These are phyloP conservation scores for Polyploca ridens DNA, from an alignment of 2,888 invertebrate species.

Conservation along the genomic window DNA sequence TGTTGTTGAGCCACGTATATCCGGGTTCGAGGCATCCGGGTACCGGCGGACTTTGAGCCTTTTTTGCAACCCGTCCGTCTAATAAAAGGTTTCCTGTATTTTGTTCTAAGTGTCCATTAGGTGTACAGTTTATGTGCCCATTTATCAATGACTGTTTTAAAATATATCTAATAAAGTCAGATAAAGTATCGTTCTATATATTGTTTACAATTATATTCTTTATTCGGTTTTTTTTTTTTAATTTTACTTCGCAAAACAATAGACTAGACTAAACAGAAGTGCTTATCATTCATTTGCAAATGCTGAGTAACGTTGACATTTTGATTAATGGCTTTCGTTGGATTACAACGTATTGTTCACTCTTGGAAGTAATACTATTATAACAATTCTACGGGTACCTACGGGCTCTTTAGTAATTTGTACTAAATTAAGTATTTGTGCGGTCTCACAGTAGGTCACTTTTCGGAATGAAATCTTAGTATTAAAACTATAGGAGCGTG, in stretches of 20 bases:
- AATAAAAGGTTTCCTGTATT: neutral
- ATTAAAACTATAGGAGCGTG: too few species aligned
- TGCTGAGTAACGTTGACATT: neutral
- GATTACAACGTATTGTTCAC: neutral
- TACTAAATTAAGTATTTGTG: too few species aligned
- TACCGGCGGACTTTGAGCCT: neutral
- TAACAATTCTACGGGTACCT: too few species aligned
- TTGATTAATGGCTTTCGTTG: neutral
- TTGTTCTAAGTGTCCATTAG: neutral
- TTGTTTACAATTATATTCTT: too few species aligned
- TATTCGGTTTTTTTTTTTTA: too few species aligned
- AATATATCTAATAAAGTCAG: too few species aligned
- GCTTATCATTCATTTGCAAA: neutral
- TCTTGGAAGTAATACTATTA: neutral
- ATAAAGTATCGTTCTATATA: too few species aligned
- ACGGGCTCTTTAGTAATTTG: too few species aligned
- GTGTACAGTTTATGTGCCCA: too few species aligned
- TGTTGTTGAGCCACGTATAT: constrained; percentile 4
- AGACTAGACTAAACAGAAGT: neutral
- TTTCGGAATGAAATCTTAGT: too few species aligned
- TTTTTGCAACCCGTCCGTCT: neutral
- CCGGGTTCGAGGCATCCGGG: neutral
- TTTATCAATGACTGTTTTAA: too few species aligned
- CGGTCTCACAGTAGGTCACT: too few species aligned
- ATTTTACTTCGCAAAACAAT: neutral